Percentiles rank a stretch among this genome's conserved stretches.
Evolutionary conservation across 2,888 invertebrate species (phyloP).

Genomic region (Synanthedon myopaeformis): DNA sequence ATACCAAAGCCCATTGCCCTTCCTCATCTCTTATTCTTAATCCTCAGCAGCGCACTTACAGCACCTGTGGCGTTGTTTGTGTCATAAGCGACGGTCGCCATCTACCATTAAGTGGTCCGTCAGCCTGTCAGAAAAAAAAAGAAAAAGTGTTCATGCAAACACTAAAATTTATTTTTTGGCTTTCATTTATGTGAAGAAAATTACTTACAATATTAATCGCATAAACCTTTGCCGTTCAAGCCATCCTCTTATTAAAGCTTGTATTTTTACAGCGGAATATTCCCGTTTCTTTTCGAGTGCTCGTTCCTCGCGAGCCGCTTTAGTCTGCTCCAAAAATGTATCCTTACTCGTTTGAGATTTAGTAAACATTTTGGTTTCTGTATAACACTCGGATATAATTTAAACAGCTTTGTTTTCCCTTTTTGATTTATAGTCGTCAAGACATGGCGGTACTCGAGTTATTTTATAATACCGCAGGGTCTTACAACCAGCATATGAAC

Average conservation of each 20-base stretch:
- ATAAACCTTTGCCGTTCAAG: slow-evolving; percentile 74
- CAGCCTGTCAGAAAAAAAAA: too few species aligned
- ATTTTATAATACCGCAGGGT: too few species aligned
- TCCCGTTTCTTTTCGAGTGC: slow-evolving; percentile 87
- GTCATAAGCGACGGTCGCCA: too few species aligned
- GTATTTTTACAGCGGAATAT: slow-evolving; percentile 78
- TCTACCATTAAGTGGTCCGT: too few species aligned
- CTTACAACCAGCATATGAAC: too few species aligned
- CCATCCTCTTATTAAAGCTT: slow-evolving; percentile 82
- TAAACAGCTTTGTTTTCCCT: slow-evolving; percentile 39
- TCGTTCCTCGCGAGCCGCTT: slow-evolving; percentile 90
- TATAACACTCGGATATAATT: slow-evolving; percentile 13
- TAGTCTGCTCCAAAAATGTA: slow-evolving; percentile 88
- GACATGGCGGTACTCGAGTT: slow-evolving; percentile 16
- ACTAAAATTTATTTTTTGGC: too few species aligned
- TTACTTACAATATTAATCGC: slow-evolving; percentile 76
- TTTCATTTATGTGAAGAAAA: not conserved
- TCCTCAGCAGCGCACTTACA: too few species aligned
- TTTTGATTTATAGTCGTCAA: slow-evolving; percentile 30
- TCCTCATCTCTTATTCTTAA: too few species aligned
- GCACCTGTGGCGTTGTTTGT: too few species aligned
- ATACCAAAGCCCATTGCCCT: too few species aligned
- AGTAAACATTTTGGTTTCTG: slow-evolving; percentile 42
- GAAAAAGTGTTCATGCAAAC: too few species aligned
- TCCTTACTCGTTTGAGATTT: slow-evolving; percentile 73